Conservation (phyloP, 2,888 invertebrate species). For the Oscheius myriophilus region DNA sequence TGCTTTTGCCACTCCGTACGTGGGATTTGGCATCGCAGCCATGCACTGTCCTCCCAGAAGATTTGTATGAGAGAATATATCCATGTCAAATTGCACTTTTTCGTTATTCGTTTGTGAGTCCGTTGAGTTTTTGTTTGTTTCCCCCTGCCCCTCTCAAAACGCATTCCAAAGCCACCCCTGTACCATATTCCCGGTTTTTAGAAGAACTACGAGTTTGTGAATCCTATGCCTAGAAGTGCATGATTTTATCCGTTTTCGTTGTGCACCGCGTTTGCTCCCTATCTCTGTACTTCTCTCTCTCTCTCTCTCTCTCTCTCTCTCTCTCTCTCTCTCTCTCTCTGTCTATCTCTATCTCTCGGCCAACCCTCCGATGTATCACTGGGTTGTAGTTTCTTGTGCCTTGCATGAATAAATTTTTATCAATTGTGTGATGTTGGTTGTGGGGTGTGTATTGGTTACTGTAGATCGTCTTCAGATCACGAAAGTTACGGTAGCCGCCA, state of each 20-base stretch:
- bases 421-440: conserved; percentile 1
- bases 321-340: not conserved
- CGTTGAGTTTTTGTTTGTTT: not conserved
- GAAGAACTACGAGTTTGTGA: no score
- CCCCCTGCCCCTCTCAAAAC: not conserved
- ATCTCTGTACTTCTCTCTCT: no score
- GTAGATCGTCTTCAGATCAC: conserved; percentile 19
- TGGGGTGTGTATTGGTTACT: not conserved
- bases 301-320: no score
- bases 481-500: conserved; percentile 31
- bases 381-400: not conserved
- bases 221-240: no score
- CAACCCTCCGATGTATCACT: not conserved
- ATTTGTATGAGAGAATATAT: no score
- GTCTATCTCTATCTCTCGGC: not conserved
- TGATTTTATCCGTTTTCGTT: no score
- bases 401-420: conserved; percentile 9
- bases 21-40: not conserved
- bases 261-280: no score
- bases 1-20: not conserved
- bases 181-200: no score
- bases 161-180: not conserved
- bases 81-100: not conserved
- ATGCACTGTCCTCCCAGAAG: no score
- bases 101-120: not conserved